A percentile compares a stretch with the other conserved stretches of the same genome.
Conservation (phyloP, 1,140 invertebrate genomes). For the Copidosoma floridanum region DNA sequence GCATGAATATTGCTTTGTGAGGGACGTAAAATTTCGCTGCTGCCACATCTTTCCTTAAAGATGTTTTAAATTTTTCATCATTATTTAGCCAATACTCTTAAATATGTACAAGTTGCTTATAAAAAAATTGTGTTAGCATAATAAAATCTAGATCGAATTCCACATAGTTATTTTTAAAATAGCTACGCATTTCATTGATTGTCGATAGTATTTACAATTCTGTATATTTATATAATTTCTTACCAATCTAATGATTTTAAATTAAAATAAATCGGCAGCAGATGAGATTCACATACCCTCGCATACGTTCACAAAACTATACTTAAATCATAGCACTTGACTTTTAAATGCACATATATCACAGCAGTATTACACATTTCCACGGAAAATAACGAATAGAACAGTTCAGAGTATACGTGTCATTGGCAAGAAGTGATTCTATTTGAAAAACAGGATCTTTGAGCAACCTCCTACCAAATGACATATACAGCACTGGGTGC, state of each 20-base stretch:
- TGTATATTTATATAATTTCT: too few species aligned
- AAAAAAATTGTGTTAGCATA: background rate
- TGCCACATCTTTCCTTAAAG: background rate
- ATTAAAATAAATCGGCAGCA: conserved; percentile 2
- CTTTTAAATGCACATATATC: conserved; percentile 32
- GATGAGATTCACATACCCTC: conserved; percentile 15
- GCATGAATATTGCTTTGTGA: conserved; percentile 1
- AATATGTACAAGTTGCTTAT: conserved; percentile 5
- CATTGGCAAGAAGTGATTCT: too few species aligned
- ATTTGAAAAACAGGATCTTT: too few species aligned
- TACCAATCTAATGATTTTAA: too few species aligned
- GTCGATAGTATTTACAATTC: too few species aligned
- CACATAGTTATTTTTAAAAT: too few species aligned
- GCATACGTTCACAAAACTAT: conserved; percentile 6
- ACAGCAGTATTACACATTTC: conserved; percentile 29
- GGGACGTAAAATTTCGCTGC: conserved; percentile 6
- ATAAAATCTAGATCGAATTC: too few species aligned
- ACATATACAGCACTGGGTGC: background rate
- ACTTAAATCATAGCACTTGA: conserved; percentile 18
- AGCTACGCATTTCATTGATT: too few species aligned
- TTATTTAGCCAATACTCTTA: background rate
- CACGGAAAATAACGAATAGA: conserved; percentile 21
- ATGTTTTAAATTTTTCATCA: background rate
- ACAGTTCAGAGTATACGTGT: conserved; percentile 7
- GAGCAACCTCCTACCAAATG: too few species aligned